Evolutionary conservation across 2,113 vertebrate species (phyloP), one percentile per base, ranked within the genome.

Genomic region (Saccopteryx bilineata): DNA sequence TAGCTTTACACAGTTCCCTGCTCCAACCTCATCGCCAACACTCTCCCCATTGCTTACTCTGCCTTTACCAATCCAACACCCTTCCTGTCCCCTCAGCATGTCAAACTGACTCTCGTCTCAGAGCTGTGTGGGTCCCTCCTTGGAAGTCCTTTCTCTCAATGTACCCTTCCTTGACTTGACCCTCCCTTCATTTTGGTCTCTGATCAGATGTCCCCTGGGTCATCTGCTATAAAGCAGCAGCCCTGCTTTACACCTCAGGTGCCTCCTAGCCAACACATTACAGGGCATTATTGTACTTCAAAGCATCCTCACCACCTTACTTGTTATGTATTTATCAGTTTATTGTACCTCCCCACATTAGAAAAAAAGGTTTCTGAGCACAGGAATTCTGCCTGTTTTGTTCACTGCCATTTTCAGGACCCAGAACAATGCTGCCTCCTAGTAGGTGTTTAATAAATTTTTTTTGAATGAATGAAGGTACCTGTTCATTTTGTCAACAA

Each of bases 401-500:
- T 52, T 71, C 26, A 60, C 11, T 81, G 2, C 7, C 48, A 23
- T 72, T 9, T 61, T 52, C 10, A 68, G 23, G 56, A 82, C 26
- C 24, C 56, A 61, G 58, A 91, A 46, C 18, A 87, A 3, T 76
- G 39, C 3, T 54, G 31, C 7, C 5, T 33, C 15, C 13, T 87
- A 15, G 65, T 65, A 76, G 2, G 81, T 7, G 26, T 82, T 87
- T 65, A 69, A 19, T 82, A 69, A 26, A 69, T 76, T 83, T 54
- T 7, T 87, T 18, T 82, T 66, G 21, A 93, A 60, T 78, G 39
- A 83, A 54, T 86, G n/a, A 61, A 83, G 12, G 18, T 56, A 52
- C 1, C 87, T 33, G n/a, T 95, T 12, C 33, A 80, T 72, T 81
- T 89, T 83, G 63, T 71, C 61, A 91, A 23, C 75, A 78, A 79